A percentile compares a stretch with the other conserved stretches of the same genome.
These are phyloP conservation scores for Drosophila suzukii DNA, from an alignment of 1,140 invertebrate genomes.

Conservation along the genomic window DNA sequence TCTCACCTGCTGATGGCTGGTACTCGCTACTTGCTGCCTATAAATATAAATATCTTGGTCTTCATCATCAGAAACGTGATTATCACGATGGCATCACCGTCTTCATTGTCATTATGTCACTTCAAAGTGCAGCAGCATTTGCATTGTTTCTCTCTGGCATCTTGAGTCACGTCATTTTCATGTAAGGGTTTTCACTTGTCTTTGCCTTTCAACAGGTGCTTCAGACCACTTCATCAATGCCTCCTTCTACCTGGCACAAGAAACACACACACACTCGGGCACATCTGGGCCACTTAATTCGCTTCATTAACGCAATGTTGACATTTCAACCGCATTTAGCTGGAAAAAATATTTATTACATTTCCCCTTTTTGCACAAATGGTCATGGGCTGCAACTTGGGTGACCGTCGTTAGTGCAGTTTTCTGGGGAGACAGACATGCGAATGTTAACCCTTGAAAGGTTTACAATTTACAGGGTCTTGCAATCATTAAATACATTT, in stretches of 20 bases:
- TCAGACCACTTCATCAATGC: slow-evolving; percentile 22
- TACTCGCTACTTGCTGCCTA: slow-evolving; percentile 16
- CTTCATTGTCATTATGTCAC: slow-evolving; percentile 61
- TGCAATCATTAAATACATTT: no score
- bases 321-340: slow-evolving; percentile 49
- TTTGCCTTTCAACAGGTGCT: slow-evolving; percentile 64
- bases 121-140: slow-evolving; percentile 53
- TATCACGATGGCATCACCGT: slow-evolving; percentile 25
- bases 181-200: slow-evolving; percentile 45
- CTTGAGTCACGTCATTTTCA: slow-evolving; percentile 54
- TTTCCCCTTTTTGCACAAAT: slow-evolving; percentile 26
- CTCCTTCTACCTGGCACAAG: slow-evolving; percentile 2
- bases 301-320: slow-evolving; percentile 63
- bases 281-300: slow-evolving; percentile 44
- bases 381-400: slow-evolving; percentile 1
- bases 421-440: not conserved
- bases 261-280: not conserved
- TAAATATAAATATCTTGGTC: slow-evolving; percentile 35
- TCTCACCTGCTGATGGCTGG: slow-evolving; percentile 46
- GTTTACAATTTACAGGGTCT: no score
- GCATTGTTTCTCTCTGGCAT: slow-evolving; percentile 53
- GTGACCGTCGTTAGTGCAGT: slow-evolving; percentile 1
- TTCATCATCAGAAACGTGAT: slow-evolving; percentile 34
- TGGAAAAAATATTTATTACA: slow-evolving; percentile 43
- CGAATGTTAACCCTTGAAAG: not conserved